Conservation (phyloP, 1,140 invertebrate species). For the Panagrolaimus sp. region DNA sequence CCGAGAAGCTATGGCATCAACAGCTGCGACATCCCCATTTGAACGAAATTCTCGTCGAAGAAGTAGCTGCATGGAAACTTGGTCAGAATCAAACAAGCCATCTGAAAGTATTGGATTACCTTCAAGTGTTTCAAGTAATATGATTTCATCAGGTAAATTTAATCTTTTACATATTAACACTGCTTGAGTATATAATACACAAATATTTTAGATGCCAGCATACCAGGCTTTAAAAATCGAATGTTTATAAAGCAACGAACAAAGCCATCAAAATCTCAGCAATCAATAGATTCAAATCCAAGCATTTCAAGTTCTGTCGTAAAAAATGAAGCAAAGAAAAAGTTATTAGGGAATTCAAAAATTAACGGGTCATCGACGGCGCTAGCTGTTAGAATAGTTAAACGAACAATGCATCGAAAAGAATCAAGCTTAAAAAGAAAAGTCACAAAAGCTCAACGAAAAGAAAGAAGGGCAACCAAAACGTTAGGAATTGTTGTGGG, state of each 20-base stretch:
- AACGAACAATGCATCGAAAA: conserved; percentile 39
- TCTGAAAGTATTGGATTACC: not conserved
- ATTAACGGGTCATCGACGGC: conserved; percentile 33
- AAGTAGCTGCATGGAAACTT: conserved; percentile 12
- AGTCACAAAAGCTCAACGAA: conserved; percentile 54
- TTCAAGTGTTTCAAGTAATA: not conserved
- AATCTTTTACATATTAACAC: no score
- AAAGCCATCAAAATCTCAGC: not conserved
- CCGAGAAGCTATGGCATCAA: conserved; percentile 11
- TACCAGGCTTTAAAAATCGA: not conserved
- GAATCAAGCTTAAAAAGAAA: conserved; percentile 45
- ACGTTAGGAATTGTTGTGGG: conserved; percentile 95
- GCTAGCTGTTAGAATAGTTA: conserved; percentile 40
- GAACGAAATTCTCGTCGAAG: conserved; percentile 10
- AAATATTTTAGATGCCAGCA: not conserved
- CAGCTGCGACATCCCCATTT: not conserved
- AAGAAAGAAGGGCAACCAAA: conserved; percentile 95
- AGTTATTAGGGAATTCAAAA: conserved; percentile 14
- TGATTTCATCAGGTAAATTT: not conserved
- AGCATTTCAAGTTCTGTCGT: not conserved
- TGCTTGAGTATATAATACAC: no score
- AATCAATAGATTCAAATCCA: not conserved
- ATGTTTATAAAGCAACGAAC: not conserved
- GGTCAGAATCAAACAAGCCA: not conserved
- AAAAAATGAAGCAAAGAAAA: not conserved